Percentiles rank a stretch among this genome's conserved stretches.
These are phyloP conservation scores for Patella depressa DNA, from an alignment of 2,888 invertebrate species.

Conservation along the genomic window DNA sequence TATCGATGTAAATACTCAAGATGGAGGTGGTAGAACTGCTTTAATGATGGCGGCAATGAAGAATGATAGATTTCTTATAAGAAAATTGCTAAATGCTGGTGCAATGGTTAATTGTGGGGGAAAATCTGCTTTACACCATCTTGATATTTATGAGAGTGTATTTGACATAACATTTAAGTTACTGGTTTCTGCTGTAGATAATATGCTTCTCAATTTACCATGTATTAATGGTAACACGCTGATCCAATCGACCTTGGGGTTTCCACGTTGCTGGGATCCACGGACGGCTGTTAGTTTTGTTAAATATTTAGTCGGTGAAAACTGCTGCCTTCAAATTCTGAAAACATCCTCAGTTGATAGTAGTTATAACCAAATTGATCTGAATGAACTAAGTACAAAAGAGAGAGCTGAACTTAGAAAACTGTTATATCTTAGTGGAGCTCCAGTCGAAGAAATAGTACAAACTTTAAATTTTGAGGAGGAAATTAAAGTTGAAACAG, in stretches of 20 bases:
- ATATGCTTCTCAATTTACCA: background rate
- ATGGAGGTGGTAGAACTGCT: background rate
- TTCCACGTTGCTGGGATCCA: background rate
- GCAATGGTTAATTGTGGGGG: background rate
- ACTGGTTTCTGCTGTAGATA: background rate
- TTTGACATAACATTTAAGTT: conserved; percentile 2
- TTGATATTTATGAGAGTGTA: background rate
- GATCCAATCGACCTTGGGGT: background rate
- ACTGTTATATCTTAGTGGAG: background rate
- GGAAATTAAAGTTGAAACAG: background rate
- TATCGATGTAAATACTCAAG: background rate
- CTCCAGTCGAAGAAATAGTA: background rate
- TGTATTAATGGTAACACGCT: background rate
- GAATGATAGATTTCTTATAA: background rate
- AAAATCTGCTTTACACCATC: background rate
- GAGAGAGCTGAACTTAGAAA: background rate
- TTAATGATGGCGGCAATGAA: conserved; percentile 4
- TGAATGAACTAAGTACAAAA: background rate
- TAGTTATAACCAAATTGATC: background rate
- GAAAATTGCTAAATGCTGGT: background rate
- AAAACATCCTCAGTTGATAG: background rate
- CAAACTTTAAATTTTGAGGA: background rate
- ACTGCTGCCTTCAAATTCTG: background rate
- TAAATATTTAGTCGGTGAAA: background rate
- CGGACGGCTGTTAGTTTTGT: background rate